Percentiles rank a stretch among this genome's conserved stretches.
phyloP scores from a whole-genome alignment of 2,113 vertebrate species.

The Heterocephalus glaber region DNA sequence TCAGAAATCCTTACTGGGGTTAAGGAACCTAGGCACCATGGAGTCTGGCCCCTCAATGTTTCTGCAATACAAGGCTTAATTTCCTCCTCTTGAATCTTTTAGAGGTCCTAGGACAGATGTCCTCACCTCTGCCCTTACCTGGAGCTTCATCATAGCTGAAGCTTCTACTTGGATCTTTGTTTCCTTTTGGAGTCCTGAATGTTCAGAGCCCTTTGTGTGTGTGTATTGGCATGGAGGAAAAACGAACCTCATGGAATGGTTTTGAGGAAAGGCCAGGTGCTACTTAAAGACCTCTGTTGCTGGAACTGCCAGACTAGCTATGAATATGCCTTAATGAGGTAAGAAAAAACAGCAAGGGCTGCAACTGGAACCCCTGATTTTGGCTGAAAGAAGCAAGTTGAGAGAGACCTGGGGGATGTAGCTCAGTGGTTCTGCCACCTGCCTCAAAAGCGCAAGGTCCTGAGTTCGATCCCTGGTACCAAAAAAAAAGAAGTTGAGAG shows the following conservation, averaged over 20 bases:
- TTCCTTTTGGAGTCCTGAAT: background rate
- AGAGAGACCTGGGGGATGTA: too few relatives aligned
- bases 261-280: background rate
- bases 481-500: background rate
- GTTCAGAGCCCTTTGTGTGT: background rate
- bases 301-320: background rate
- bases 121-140: background rate
- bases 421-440: too few relatives aligned
- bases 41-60: background rate
- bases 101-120: background rate
- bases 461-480: too few relatives aligned
- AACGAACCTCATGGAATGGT: background rate
- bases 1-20: background rate
- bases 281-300: background rate
- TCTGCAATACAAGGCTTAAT: background rate
- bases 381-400: background rate
- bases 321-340: background rate
- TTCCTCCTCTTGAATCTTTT: conserved; percentile 49
- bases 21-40: background rate
- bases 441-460: too few relatives aligned
- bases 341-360: background rate
- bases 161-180: background rate
- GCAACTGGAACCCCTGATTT: background rate
- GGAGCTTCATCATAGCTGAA: background rate
- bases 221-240: background rate